phyloP scores from a whole-genome alignment of 1,140 invertebrate genomes.

The Drosophila mauritiana region DNA sequence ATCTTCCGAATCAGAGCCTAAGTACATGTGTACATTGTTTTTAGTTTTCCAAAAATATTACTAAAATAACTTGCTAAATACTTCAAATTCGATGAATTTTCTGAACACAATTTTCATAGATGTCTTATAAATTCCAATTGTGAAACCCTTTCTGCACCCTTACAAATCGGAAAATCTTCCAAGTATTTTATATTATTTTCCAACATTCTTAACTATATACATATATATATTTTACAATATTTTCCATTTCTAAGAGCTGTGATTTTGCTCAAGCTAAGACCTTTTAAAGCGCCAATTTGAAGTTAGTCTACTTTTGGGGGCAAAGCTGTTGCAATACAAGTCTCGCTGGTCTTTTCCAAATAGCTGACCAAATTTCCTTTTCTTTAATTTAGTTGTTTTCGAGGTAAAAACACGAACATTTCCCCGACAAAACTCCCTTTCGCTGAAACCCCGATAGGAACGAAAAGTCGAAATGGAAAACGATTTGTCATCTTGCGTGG shows the following conservation, averaged over 20 bases:
- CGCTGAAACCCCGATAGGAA: constrained; percentile 16
- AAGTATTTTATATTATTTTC: neutral
- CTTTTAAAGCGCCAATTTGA: neutral
- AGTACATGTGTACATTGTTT: too few relatives aligned
- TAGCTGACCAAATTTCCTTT: neutral
- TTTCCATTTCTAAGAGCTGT: neutral
- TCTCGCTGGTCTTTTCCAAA: neutral
- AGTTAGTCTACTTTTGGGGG: constrained; percentile 6
- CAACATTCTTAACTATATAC: neutral
- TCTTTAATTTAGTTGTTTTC: neutral
- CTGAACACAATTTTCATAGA: too few relatives aligned
- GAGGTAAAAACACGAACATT: neutral
- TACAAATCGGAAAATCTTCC: too few relatives aligned
- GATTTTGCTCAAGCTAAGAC: neutral
- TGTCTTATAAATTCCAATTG: too few relatives aligned
- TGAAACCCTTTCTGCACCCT: too few relatives aligned
- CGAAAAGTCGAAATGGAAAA: constrained; percentile 41
- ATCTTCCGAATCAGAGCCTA: too few relatives aligned
- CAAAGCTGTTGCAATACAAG: neutral
- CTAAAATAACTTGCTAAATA: too few relatives aligned
- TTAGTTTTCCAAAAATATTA: too few relatives aligned
- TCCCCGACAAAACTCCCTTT: constrained; percentile 1
- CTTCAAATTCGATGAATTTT: too few relatives aligned
- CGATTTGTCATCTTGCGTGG: constrained; percentile 49
- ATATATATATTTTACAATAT: too few relatives aligned